A percentile compares a stretch with the other conserved stretches of the same genome.
Evolutionary conservation across 2,113 vertebrate species (phyloP).

Genomic region (Hystrix brachyura): DNA sequence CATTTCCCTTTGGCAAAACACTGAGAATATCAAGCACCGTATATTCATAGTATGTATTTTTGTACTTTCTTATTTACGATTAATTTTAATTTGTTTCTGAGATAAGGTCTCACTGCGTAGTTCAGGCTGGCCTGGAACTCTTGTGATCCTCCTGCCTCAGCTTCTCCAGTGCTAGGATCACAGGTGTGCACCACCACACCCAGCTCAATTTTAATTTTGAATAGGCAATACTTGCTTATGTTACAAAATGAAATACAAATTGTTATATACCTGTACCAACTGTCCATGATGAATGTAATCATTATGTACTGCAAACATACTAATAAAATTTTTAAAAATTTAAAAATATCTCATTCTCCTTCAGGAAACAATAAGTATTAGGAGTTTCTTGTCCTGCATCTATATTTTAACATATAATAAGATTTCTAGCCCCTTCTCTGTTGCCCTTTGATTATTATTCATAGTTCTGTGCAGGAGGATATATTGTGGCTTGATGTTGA

Average conservation of each 20-base stretch:
- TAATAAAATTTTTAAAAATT: neutral
- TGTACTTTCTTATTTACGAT: neutral
- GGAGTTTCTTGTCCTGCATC: neutral
- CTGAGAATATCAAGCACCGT: neutral
- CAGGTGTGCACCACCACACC: no score
- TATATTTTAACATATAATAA: neutral
- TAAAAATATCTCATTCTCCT: neutral
- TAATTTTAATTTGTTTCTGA: neutral
- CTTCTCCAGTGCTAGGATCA: neutral
- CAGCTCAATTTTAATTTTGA: neutral
- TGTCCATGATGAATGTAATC: neutral
- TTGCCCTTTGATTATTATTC: neutral
- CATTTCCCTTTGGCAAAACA: neutral
- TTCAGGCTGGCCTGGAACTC: neutral
- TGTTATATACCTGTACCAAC: neutral
- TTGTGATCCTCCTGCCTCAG: neutral
- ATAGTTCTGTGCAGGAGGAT: neutral
- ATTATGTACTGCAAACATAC: neutral
- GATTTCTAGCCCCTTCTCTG: neutral
- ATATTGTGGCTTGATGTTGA: neutral
- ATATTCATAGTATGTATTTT: neutral
- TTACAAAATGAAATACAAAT: constrained; percentile 6
- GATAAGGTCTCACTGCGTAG: neutral
- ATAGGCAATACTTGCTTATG: neutral
- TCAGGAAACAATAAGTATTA: neutral